Percentiles rank a stretch among this genome's conserved stretches.
Evolutionary conservation across 1,140 invertebrate species (phyloP).

Genomic region (Sitophilus oryzae): DNA sequence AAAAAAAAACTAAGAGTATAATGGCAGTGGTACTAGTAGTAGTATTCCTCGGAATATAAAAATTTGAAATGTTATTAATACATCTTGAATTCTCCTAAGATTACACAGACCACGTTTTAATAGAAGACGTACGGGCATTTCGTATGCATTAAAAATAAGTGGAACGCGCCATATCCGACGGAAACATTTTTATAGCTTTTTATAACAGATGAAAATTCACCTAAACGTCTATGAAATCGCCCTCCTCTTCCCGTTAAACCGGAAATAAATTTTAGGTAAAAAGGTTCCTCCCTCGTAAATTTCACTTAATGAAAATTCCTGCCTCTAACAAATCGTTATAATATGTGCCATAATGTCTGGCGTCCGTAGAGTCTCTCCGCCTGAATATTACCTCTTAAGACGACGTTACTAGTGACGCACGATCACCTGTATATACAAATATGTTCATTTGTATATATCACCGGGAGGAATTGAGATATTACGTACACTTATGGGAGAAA

Average conservation of each 20-base stretch:
- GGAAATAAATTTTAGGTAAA: constrained; percentile 27
- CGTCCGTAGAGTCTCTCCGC: constrained; percentile 4
- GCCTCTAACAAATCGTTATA: constrained; percentile 29
- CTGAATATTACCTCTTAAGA: constrained; percentile 24
- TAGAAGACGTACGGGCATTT: no score
- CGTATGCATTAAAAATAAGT: no score
- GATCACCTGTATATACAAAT: constrained; percentile 22
- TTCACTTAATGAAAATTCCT: constrained; percentile 30
- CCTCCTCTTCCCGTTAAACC: constrained; percentile 18
- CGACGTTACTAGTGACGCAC: constrained; percentile 23
- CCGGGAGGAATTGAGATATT: background rate
- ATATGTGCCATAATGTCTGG: constrained; percentile 28
- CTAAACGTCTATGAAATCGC: constrained; percentile 24
- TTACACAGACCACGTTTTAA: no score
- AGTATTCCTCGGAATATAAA: no score
- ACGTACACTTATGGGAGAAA: background rate
- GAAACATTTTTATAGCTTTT: constrained; percentile 13
- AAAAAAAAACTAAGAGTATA: no score
- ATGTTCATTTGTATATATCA: background rate
- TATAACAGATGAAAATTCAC: constrained; percentile 24
- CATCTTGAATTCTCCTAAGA: no score
- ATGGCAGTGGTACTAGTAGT: no score
- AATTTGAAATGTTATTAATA: no score
- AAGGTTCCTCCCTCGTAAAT: constrained; percentile 25
- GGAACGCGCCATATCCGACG: constrained; percentile 6